Evolutionary conservation across 2,113 vertebrate species (phyloP).

Genomic region (Colistium nudipinnis): DNA sequence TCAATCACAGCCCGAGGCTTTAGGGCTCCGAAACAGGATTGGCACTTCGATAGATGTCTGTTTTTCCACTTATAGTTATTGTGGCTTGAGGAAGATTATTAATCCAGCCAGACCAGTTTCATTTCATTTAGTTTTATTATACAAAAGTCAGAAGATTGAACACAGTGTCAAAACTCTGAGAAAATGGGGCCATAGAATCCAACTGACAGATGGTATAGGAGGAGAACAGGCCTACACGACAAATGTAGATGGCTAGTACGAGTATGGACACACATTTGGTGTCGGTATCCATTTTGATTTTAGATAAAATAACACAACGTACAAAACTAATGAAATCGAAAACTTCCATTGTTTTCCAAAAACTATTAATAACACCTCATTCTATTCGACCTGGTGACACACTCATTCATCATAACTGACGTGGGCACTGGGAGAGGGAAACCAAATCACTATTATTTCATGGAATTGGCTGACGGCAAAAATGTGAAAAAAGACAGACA

Average conservation of each 20-base stretch:
- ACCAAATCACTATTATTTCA: slow-evolving; percentile 1
- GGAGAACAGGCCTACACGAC: neutral
- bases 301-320: neutral
- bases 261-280: neutral
- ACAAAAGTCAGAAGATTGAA: neutral
- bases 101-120: neutral
- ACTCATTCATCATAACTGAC: neutral
- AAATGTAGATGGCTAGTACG: neutral
- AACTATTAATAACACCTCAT: neutral
- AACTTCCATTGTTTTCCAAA: neutral
- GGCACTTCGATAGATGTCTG: neutral
- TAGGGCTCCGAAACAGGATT: neutral
- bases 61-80: neutral
- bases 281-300: neutral
- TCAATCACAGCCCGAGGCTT: neutral
- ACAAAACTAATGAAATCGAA: neutral
- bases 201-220: neutral
- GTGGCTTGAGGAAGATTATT: neutral
- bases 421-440: neutral
- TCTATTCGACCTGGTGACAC: neutral
- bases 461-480: slow-evolving; percentile 6
- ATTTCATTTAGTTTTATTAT: neutral
- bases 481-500: neutral
- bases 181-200: neutral
- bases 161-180: neutral